phyloP scores from a whole-genome alignment of 2,888 invertebrate genomes.

The Ryuthela nishihirai region DNA sequence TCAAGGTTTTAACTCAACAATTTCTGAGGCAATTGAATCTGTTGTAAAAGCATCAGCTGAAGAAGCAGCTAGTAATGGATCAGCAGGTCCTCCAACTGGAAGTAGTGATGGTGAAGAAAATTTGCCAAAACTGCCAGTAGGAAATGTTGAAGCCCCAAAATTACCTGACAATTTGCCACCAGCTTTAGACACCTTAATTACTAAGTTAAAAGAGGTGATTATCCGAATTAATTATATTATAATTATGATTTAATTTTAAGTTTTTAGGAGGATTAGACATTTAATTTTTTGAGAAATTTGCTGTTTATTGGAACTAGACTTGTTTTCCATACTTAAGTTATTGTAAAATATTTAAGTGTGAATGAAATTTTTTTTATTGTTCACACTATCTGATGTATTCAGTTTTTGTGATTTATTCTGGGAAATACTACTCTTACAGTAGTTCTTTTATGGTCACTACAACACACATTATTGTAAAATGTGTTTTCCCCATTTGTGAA shows the following conservation, averaged over 20 bases:
- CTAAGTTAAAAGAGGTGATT: constrained; percentile 53
- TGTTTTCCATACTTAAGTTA: no score
- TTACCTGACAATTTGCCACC: constrained; percentile 55
- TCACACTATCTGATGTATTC: no score
- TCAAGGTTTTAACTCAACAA: constrained; percentile 14
- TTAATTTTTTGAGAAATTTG: no score
- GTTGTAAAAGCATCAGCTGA: constrained; percentile 25
- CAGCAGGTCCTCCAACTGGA: constrained; percentile 28
- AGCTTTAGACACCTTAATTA: constrained; percentile 53
- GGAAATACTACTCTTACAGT: no score
- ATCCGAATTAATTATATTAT: constrained; percentile 44
- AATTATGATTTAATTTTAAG: not conserved
- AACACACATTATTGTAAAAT: no score
- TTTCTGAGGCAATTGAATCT: constrained; percentile 30
- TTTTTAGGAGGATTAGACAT: no score
- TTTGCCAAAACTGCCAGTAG: constrained; percentile 3
- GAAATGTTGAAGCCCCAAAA: constrained; percentile 43
- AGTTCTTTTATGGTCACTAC: no score
- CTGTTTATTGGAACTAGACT: no score
- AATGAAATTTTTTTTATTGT: no score
- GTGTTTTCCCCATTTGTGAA: no score
- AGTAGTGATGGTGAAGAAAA: constrained; percentile 41
- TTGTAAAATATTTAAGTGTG: no score
- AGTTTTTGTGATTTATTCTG: no score
- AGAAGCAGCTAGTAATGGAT: constrained; percentile 33